A percentile compares a stretch with the other conserved stretches of the same genome.
phyloP scores from a whole-genome alignment of 2,113 vertebrate genomes.

The Cyrtonyx montezumae region DNA sequence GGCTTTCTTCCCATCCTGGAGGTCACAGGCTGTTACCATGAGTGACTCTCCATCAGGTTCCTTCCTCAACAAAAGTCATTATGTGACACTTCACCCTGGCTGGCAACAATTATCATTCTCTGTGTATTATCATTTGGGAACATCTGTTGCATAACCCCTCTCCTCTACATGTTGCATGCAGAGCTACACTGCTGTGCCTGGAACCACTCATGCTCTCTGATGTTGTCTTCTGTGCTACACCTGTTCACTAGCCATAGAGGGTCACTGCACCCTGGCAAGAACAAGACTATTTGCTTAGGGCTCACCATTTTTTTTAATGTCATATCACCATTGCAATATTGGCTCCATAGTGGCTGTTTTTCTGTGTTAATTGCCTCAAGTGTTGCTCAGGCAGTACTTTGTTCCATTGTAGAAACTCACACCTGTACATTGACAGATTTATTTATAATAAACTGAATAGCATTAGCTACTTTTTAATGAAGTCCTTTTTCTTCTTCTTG shows the following conservation, averaged over 20 bases:
- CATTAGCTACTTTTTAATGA: background rate
- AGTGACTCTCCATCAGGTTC: background rate
- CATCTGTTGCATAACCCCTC: background rate
- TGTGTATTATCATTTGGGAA: background rate
- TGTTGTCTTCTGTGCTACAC: background rate
- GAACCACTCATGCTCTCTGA: accelerated
- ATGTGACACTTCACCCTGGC: background rate
- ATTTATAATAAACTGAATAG: background rate
- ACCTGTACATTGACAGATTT: accelerated
- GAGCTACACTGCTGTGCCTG: accelerated
- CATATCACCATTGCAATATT: background rate
- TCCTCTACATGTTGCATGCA: background rate
- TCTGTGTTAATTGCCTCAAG: background rate
- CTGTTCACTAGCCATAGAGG: background rate
- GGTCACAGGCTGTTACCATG: background rate
- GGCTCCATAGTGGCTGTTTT: background rate
- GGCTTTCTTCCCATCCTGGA: background rate
- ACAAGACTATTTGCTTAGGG: background rate
- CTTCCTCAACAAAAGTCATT: background rate
- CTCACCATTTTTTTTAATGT: background rate
- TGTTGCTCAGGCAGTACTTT: background rate
- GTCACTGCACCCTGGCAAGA: background rate
- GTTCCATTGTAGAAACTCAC: background rate
- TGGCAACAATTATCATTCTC: background rate
- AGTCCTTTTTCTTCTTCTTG: background rate